Evolutionary conservation across 2,797 vertebrate species (phyloP).

Genomic region (Typhlichthys eigenmanni): DNA sequence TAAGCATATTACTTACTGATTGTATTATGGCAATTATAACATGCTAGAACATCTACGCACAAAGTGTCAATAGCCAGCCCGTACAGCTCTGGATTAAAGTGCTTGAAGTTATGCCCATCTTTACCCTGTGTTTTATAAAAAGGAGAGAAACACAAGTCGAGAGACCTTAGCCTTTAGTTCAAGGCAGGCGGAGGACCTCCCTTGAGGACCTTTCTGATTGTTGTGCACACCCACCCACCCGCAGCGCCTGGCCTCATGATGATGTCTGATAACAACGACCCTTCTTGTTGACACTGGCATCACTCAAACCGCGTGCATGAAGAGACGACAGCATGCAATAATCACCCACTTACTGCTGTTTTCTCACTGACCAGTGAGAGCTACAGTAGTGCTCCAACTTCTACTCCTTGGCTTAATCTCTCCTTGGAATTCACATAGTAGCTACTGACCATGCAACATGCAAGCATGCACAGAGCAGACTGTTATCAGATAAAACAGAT

Average conservation of each 20-base stretch:
- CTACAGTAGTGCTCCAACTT: slow-evolving; percentile 1
- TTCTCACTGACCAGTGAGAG: background rate
- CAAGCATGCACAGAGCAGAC: slow-evolving; percentile 31
- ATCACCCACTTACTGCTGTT: slow-evolving; percentile 7
- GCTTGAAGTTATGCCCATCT: slow-evolving; percentile 46
- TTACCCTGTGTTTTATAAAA: slow-evolving; percentile 46
- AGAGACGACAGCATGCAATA: slow-evolving; percentile 32
- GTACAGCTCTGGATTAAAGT: slow-evolving; percentile 19
- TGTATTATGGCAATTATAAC: no score
- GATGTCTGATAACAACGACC: slow-evolving; percentile 43
- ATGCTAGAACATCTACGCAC: no score
- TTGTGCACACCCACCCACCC: slow-evolving; percentile 40
- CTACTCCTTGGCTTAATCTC: slow-evolving; percentile 18
- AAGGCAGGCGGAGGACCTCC: slow-evolving; percentile 44
- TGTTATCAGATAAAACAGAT: slow-evolving; percentile 52
- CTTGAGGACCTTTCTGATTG: slow-evolving; percentile 51
- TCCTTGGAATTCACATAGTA: background rate
- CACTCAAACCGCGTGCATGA: slow-evolving; percentile 20
- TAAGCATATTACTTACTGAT: no score
- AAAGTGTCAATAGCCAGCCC: no score
- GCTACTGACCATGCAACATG: slow-evolving; percentile 6
- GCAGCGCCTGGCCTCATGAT: slow-evolving; percentile 54
- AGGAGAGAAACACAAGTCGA: slow-evolving; percentile 48
- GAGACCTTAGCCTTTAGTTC: slow-evolving; percentile 58
- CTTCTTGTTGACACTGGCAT: slow-evolving; percentile 52